Evolutionary conservation across 2,888 invertebrate species (phyloP), one percentile per base, ranked within the genome.

Genomic region (Plebejus anna): DNA sequence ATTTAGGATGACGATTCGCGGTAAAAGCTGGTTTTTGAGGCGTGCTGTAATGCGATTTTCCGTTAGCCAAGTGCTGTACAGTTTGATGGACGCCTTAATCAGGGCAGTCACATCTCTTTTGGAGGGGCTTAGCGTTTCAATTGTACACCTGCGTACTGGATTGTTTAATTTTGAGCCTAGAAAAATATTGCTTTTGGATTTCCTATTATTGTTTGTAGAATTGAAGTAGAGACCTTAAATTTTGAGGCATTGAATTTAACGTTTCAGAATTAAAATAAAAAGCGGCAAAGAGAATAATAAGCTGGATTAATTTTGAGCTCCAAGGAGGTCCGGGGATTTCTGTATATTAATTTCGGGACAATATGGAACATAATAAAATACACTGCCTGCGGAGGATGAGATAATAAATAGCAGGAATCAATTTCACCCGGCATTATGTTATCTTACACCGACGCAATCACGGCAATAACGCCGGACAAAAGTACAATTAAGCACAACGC

Each of bases 401-500:
- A 73, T 71, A 79, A 77, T 78, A 76, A 77, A 77, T 77, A 55
- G 51, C 70, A 61, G 76, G 76, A 81, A 81, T 82, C 80, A 81
- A 80, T 82, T 80, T 76, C 66, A 78, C 77, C 78, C 77, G 3
- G 32, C 76, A 78, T 76, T 77, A 70, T 80, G 79, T 87, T 87
- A 89, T 89, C 88, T 85, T 83, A 86, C 84, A 82, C 82, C 80
- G 81, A 81, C 84, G 84, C 89, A 89, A 90, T 90, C 88, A 84
- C 85, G 81, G 86, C 86, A 86, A 84, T 86, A 85, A 86, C 82
- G 81, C 83, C 88, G 87, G 87, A 92, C 92, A 94, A 94, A 93
- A 91, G 92, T 89, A 91, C 92, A 93, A 92, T 93, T 93, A 92
- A 92, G 87, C 89, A 89, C 92, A 92, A 90, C 87, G 85, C 89